Evolutionary conservation across 1,140 invertebrate species (phyloP).

Genomic region (Psix sp.): DNA sequence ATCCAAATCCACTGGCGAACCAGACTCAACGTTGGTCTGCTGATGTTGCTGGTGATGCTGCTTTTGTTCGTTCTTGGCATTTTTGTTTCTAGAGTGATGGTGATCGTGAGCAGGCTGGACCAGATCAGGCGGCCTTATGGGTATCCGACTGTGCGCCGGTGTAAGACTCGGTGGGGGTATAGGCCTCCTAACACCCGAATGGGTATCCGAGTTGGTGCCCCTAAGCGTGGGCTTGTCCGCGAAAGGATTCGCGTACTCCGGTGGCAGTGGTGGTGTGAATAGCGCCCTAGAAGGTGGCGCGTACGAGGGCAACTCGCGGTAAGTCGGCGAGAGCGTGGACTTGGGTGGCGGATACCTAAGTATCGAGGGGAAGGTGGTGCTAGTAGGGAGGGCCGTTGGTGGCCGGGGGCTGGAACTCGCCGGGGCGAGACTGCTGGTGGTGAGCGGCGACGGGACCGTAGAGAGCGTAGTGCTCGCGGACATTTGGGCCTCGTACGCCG

Average conservation of each 20-base stretch:
- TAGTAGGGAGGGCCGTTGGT: too few relatives aligned
- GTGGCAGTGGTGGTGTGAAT: constrained; percentile 87
- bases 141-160: constrained; percentile 87
- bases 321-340: constrained; percentile 68
- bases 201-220: constrained; percentile 82
- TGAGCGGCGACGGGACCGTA: constrained; percentile 80
- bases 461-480: constrained; percentile 77
- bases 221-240: constrained; percentile 88
- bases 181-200: constrained; percentile 81
- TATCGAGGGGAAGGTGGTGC: constrained; percentile 48
- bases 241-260: constrained; percentile 87
- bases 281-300: constrained; percentile 85
- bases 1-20: constrained; percentile 37
- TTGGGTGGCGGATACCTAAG: constrained; percentile 64
- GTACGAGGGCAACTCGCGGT: constrained; percentile 84
- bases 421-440: constrained; percentile 73
- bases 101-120: constrained; percentile 69
- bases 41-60: constrained; percentile 70
- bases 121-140: constrained; percentile 82
- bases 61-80: constrained; percentile 68
- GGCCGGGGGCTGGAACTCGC: constrained; percentile 77
- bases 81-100: constrained; percentile 53
- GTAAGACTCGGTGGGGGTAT: constrained; percentile 86
- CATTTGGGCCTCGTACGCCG: constrained; percentile 79
- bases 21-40: too few relatives aligned